phyloP scores from a whole-genome alignment of 1,140 invertebrate species.

The Elysia chlorotica region DNA sequence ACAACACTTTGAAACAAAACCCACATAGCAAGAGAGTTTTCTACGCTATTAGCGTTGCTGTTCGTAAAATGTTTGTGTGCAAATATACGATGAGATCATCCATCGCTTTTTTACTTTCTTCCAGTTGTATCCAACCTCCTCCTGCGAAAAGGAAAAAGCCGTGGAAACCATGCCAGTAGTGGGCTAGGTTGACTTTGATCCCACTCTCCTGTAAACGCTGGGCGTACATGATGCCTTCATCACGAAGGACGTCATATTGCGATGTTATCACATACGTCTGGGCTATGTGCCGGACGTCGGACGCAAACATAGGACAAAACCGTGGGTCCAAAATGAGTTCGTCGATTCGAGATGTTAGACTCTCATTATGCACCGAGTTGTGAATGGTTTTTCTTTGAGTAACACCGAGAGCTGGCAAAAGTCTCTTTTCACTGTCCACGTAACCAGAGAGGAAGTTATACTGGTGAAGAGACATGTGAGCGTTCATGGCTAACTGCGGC shows the following conservation, averaged over 20 bases:
- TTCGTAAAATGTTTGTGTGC: conserved; percentile 20
- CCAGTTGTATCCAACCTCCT: conserved; percentile 38
- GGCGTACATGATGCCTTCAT: conserved; percentile 52
- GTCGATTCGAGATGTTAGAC: conserved; percentile 27
- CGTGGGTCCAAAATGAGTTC: conserved; percentile 30
- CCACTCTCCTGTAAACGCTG: conserved; percentile 37
- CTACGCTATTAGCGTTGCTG: no score
- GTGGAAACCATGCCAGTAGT: conserved; percentile 50
- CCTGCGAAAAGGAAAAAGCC: conserved; percentile 50
- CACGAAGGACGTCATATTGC: conserved; percentile 53
- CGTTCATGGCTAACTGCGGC: conserved; percentile 33
- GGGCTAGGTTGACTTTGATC: conserved; percentile 40
- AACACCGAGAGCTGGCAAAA: conserved; percentile 32
- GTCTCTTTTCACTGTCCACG: conserved; percentile 36
- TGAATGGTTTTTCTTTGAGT: conserved; percentile 29
- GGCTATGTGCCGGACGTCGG: conserved; percentile 30
- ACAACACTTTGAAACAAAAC: no score
- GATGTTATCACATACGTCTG: conserved; percentile 49
- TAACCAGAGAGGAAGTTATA: conserved; percentile 20
- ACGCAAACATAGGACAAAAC: conserved; percentile 39
- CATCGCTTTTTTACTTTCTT: conserved; percentile 34
- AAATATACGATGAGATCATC: conserved; percentile 41
- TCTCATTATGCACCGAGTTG: background rate
- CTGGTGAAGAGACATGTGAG: conserved; percentile 33
- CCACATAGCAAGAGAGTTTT: no score